These are phyloP conservation scores for Cisticola juncidis DNA, from an alignment of 2,113 vertebrate genomes.

Conservation along the genomic window DNA sequence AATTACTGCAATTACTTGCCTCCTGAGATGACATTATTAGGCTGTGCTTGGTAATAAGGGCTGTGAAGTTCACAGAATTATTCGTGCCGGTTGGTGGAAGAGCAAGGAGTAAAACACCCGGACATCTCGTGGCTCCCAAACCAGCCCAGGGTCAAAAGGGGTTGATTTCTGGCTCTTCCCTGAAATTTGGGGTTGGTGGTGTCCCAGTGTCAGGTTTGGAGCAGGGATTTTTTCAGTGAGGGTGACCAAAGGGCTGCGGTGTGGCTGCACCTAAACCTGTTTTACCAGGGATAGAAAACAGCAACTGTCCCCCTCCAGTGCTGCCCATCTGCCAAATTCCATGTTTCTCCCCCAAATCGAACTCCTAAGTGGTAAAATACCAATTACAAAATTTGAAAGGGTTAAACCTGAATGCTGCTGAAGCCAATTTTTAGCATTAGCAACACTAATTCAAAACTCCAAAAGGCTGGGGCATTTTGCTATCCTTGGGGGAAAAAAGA, in stretches of 20 bases:
- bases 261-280: neutral
- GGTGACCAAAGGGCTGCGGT: neutral
- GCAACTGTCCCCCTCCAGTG: neutral
- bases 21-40: slow-evolving; percentile 69
- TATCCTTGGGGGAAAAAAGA: neutral
- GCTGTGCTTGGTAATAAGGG: slow-evolving; percentile 43
- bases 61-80: slow-evolving; percentile 65
- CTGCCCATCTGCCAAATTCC: neutral
- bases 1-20: slow-evolving; percentile 71
- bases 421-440: slow-evolving; percentile 23
- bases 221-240: neutral
- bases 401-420: neutral
- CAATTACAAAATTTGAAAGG: neutral
- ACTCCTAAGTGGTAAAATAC: neutral
- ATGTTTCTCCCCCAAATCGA: neutral
- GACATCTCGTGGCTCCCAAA: slow-evolving; percentile 6
- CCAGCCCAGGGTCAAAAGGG: neutral
- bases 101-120: neutral
- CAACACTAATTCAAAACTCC: neutral
- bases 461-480: neutral
- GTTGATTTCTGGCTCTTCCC: neutral
- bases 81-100: slow-evolving; percentile 10
- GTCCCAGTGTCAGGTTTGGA: neutral
- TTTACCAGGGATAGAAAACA: neutral
- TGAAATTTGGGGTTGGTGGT: neutral